phyloP scores from a whole-genome alignment of 2,888 invertebrate species.

The Blomia tropicalis region DNA sequence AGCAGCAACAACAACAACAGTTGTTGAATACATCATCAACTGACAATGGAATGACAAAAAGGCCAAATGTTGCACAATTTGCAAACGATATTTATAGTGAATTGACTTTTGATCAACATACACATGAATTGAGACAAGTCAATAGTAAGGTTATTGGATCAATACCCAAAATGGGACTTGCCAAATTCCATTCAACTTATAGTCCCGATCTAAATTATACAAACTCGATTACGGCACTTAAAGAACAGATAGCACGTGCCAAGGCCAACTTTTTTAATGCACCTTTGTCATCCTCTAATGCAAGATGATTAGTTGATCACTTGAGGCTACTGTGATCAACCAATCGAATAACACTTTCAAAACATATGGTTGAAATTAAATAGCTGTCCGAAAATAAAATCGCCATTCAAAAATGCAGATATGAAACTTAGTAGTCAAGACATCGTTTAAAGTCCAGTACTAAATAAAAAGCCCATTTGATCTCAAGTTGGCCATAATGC shows the following conservation, averaged over 20 bases:
- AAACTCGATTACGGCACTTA: conserved; percentile 5
- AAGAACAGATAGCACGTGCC: conserved; percentile 10
- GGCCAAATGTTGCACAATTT: background rate
- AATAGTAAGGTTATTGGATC: background rate
- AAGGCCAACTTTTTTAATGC: conserved; percentile 12
- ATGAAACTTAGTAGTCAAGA: too few species aligned
- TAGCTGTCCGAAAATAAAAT: too few species aligned
- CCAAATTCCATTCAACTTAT: background rate
- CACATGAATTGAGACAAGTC: background rate
- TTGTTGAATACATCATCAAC: background rate
- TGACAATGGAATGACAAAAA: background rate
- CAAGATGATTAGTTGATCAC: background rate
- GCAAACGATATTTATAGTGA: conserved; percentile 7
- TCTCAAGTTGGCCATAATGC: too few species aligned
- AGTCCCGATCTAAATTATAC: background rate
- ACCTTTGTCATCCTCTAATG: background rate
- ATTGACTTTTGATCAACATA: background rate
- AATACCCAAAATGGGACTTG: background rate
- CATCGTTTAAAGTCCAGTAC: too few species aligned
- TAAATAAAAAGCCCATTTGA: too few species aligned
- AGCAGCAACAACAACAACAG: background rate
- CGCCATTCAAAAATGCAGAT: too few species aligned
- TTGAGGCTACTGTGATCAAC: too few species aligned
- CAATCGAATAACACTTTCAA: too few species aligned
- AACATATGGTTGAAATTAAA: too few species aligned